A percentile compares a stretch with the other conserved stretches of the same genome.
phyloP scores from a whole-genome alignment of 1,140 invertebrate species.

The Papilio machaon region DNA sequence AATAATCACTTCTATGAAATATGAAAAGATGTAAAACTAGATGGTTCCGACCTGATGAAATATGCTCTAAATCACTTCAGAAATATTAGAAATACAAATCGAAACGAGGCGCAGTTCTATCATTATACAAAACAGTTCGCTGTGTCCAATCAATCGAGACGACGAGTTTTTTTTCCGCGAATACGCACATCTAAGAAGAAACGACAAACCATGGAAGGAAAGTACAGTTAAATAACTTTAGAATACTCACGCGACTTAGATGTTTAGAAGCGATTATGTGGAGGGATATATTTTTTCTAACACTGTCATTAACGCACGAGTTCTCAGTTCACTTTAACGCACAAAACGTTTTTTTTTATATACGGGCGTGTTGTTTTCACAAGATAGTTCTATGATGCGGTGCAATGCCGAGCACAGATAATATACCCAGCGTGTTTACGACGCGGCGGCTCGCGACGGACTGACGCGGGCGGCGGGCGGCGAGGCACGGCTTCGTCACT shows the following conservation, averaged over 20 bases:
- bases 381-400: slow-evolving; percentile 64
- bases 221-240: slow-evolving; percentile 76
- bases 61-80: slow-evolving; percentile 7
- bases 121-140: slow-evolving; percentile 55
- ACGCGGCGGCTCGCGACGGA: slow-evolving; percentile 63
- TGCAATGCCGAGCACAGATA: slow-evolving; percentile 45
- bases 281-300: slow-evolving; percentile 45
- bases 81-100: slow-evolving; percentile 5
- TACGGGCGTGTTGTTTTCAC: slow-evolving; percentile 61
- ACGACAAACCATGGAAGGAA: slow-evolving; percentile 70
- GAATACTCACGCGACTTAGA: slow-evolving; percentile 70
- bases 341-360: slow-evolving; percentile 59
- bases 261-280: slow-evolving; percentile 61
- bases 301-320: slow-evolving; percentile 48
- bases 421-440: slow-evolving; percentile 42
- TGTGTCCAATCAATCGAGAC: slow-evolving; percentile 62
- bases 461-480: slow-evolving; percentile 51
- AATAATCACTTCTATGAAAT: neutral
- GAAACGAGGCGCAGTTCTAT: slow-evolving; percentile 58
- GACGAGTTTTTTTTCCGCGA: slow-evolving; percentile 75
- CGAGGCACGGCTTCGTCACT: slow-evolving; percentile 49
- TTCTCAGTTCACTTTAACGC: slow-evolving; percentile 59
- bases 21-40: neutral
- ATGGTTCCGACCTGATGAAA: neutral
- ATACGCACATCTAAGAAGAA: slow-evolving; percentile 65